These are phyloP conservation scores for Griposia aprilina DNA, from an alignment of 2,888 invertebrate species.

Conservation along the genomic window DNA sequence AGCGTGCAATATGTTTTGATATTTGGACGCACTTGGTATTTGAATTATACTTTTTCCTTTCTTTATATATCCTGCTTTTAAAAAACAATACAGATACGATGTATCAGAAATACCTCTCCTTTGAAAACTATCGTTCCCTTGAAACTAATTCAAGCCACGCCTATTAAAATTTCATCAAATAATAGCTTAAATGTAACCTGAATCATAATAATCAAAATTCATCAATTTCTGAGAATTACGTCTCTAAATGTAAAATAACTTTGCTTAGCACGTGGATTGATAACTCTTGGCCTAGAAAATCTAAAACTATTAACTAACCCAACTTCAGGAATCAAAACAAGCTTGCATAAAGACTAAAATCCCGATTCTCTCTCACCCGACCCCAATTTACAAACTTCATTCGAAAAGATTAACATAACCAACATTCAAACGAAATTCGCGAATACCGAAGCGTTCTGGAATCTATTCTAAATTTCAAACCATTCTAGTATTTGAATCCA, in stretches of 20 bases:
- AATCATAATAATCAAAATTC: neutral
- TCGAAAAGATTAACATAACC: slow-evolving; percentile 59
- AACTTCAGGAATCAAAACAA: slow-evolving; percentile 32
- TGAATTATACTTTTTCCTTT: neutral
- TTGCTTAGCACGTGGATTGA: neutral
- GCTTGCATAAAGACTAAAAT: slow-evolving; percentile 26
- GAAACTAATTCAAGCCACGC: neutral
- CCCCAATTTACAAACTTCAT: slow-evolving; percentile 47
- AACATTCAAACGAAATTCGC: slow-evolving; percentile 54
- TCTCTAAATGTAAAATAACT: neutral
- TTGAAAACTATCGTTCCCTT: neutral
- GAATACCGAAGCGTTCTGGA: slow-evolving; percentile 45
- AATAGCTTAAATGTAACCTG: neutral
- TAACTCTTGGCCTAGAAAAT: neutral
- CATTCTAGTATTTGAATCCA: slow-evolving; percentile 59
- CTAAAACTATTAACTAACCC: slow-evolving; percentile 21
- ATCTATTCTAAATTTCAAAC: slow-evolving; percentile 58
- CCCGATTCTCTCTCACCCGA: slow-evolving; percentile 7
- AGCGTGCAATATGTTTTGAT: slow-evolving; percentile 2
- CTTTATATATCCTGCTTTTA: no score
- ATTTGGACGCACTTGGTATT: neutral
- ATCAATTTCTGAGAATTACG: neutral
- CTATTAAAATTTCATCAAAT: neutral
- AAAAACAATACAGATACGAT: neutral
- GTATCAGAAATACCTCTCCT: no score